Percentiles rank a stretch among this genome's conserved stretches.
Conservation (phyloP, 1,140 invertebrate genomes). For the Pectinophora gossypiella region DNA sequence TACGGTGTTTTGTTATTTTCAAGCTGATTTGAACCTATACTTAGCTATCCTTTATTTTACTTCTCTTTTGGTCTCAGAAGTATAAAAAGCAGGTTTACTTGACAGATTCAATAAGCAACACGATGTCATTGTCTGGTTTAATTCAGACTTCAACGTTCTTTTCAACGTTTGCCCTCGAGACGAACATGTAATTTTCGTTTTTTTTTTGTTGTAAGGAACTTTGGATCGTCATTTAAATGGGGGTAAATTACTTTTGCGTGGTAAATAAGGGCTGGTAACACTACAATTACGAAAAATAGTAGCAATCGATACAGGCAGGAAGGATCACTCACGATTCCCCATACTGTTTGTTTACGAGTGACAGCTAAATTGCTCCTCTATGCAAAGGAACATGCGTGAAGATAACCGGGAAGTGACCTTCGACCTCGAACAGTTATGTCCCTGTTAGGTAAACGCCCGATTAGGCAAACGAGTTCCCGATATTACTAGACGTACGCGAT, state of each 20-base stretch:
- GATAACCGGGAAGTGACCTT: constrained; percentile 9
- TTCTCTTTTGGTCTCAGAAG: too few species aligned
- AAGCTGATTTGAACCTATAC: too few species aligned
- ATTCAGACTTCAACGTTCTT: too few species aligned
- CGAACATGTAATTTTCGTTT: constrained; percentile 23
- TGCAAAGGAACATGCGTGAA: neutral
- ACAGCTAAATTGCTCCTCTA: constrained; percentile 21
- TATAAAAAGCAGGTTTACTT: too few species aligned
- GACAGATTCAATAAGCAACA: too few species aligned
- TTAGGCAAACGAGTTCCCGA: neutral
- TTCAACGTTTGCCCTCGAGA: constrained; percentile 19
- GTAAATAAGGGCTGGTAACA: neutral
- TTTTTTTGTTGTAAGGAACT: constrained; percentile 5
- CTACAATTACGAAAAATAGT: constrained; percentile 7
- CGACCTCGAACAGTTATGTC: constrained; percentile 6
- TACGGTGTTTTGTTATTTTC: too few species aligned
- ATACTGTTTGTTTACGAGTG: constrained; percentile 20
- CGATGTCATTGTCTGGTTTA: too few species aligned
- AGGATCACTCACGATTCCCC: constrained; percentile 12
- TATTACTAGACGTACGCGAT: neutral
- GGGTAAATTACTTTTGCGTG: neutral
- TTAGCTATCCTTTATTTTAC: too few species aligned
- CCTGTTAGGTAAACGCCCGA: neutral
- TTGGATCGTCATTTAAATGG: neutral
- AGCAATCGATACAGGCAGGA: constrained; percentile 12